phyloP scores from a whole-genome alignment of 2,113 vertebrate species.

The Bos taurus region ARS-UCD2.0 NC_037357.1:107247501-107248000 shows the following conservation, averaged over 20 bases:
- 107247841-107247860: not conserved
- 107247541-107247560: not conserved
- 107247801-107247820: not conserved
- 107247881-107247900: not conserved
- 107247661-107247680: too few species aligned
- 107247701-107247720: too few species aligned
- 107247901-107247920: not conserved
- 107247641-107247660: too few species aligned
- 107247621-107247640: too few species aligned
- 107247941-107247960: not conserved
- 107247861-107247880: not conserved
- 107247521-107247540: not conserved
- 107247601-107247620: too few species aligned
- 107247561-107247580: not conserved
- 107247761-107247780: too few species aligned
- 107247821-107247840: not conserved
- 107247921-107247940: not conserved
- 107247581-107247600: too few species aligned
- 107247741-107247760: too few species aligned
- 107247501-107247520: not conserved
- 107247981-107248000: not conserved
- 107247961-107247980: not conserved
- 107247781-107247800: too few species aligned
- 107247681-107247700: too few species aligned
- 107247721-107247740: too few species aligned